Evolutionary conservation across 2,888 invertebrate genomes (phyloP), one percentile per base, ranked within the genome.

Genomic region (Temnothorax ravouxi): DNA sequence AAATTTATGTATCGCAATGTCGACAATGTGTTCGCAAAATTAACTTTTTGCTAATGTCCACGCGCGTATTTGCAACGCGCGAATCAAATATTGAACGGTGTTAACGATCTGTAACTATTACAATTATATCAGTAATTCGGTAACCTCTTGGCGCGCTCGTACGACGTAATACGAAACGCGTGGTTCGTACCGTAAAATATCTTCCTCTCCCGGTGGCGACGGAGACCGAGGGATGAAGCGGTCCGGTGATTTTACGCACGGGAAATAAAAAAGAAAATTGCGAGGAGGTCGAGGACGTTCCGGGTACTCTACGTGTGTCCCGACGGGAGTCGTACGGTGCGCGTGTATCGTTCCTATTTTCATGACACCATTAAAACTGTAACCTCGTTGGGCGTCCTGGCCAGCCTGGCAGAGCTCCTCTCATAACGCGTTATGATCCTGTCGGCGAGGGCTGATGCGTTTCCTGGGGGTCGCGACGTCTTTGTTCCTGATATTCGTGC

Each of bases 281-380:
- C 84, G 25, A 29, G 25, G 34, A 61, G 59, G 29, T 84, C 87
- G 76, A 85, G 86, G 66, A 61, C 21, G 61, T 52, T 29, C 54
- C 59, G 29, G 44, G 34, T 41, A 9, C 47, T 74, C 72, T 34
- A 66, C 21, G 52, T 69, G n/a, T 3, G 44, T 62, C 66, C 56
- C 71, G 41, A 64, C 66, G 59, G 82, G 80, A 29, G 21, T 59
- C 77, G 54, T 64, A 62, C 29, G 50, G 75, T 64, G 84, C 54
- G 54, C 66, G 67, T 82, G 72, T 89, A 84, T 84, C 88, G 87
- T 89, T 88, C 86, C 88, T 83, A 84, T 93, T 93, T 92, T 93
- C 92, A 91, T 86, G 90, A 90, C 89, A 88, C 91, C 91, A 92
- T 93, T 94, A 93, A 93, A 93, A 93, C 90, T 91, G 91, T 90